Conservation (phyloP, 2,888 invertebrate genomes). For the Mimumesa dahlbomi region DNA sequence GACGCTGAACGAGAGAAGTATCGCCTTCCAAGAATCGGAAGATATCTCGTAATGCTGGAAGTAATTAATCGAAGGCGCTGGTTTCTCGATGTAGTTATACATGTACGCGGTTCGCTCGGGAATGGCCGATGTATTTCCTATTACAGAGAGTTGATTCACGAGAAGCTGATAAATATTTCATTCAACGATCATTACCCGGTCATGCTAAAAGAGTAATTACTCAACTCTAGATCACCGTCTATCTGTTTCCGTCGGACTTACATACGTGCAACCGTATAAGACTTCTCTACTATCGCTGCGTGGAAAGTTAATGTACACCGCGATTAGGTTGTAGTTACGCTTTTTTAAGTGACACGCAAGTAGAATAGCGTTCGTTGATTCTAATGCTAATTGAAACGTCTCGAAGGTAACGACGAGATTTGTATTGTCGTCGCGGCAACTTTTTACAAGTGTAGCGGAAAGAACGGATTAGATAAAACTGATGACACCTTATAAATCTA, state of each 20-base stretch:
- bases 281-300: no score
- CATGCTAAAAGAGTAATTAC: background rate
- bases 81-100: slow-evolving; percentile 7
- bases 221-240: background rate
- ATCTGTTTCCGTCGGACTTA: background rate
- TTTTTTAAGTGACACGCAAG: no score
- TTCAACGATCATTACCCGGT: background rate
- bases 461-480: no score
- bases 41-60: slow-evolving; percentile 29
- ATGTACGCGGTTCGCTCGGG: background rate
- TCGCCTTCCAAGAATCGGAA: slow-evolving; percentile 22
- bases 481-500: no score
- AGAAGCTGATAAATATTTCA: slow-evolving; percentile 15
- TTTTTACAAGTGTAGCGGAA: no score
- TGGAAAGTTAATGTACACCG: no score
- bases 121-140: background rate
- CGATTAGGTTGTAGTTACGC: no score
- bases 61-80: slow-evolving; percentile 20
- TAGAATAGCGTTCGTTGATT: no score
- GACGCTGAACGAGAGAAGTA: slow-evolving; percentile 1
- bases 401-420: no score
- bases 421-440: no score
- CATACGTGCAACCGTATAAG: no score
- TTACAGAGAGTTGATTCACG: slow-evolving; percentile 7
- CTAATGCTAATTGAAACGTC: no score